Evolutionary conservation across 2,113 vertebrate species (phyloP), one percentile per base, ranked within the genome.

Genomic region (Mirza zaza): DNA sequence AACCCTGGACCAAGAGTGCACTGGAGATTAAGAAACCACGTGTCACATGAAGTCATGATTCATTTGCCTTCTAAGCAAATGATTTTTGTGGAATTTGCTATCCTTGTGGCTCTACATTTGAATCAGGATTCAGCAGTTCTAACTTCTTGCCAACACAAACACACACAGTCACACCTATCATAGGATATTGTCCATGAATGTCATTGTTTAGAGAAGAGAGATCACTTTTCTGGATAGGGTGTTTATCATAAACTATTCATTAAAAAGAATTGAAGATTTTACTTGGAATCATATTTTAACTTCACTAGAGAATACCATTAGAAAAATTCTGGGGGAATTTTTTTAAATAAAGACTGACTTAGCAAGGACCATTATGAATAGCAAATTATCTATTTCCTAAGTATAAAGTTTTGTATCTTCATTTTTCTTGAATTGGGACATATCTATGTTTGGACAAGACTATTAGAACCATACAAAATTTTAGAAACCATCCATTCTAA

Each of bases 11-110:
- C 75, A 68, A 95, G 65, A 77, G 34, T 18, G 12, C 8, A 8
- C 27, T 68, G n/a, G 55, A 91, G 87, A 90, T 93, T 68, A 90
- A 59, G 83, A 96, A 86, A 91, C 79, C 48, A 94, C 0, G 27
- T 52, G 50, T 90, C 71, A 71, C 80, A 82, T 68, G 83, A 96
- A 52, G 55, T 90, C 23, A 57, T 29, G 39, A 39, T 17, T 97
- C 10, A 92, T 94, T 91, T 95, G 92, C 84, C 82, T 94, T 92
- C 50, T 67, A 97, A 95, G 65, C 39, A 63, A 83, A 73, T 75
- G 83, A 86, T 89, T 98, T 42, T 79, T 17, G 3, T 67, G 91
- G 59, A 88, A 65, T 92, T 52, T 50, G 45, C 92, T 92, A 25
- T 80, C 42, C 91, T 94, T 94, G 92, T 94, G 95, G 61, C 21